A percentile compares a stretch with the other conserved stretches of the same genome.
Conservation (phyloP, 1,140 invertebrate genomes). For the Harpegnathos saltator region DNA sequence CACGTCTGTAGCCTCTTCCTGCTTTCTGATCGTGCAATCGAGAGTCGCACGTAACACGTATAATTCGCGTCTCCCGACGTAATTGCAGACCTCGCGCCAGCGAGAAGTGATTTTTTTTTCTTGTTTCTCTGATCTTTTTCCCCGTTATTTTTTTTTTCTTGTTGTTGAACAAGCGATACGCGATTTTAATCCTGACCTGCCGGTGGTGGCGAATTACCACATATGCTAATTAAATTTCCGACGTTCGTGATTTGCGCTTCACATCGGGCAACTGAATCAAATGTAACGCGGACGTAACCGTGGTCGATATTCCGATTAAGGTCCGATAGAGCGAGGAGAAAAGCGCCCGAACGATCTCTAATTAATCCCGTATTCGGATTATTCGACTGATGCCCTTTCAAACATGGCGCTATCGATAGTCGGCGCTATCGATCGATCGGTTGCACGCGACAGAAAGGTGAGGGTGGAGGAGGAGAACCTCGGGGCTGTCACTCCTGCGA, state of each 20-base stretch:
- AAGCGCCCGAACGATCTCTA: conserved; percentile 49
- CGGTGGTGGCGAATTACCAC: conserved; percentile 26
- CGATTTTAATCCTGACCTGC: background rate
- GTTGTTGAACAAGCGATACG: conserved; percentile 14
- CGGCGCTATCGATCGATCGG: conserved; percentile 30
- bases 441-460: too few species aligned
- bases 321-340: conserved; percentile 44
- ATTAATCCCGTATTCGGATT: conserved; percentile 63
- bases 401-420: conserved; percentile 24
- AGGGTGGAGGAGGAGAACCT: conserved; percentile 9
- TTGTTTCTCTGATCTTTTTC: too few species aligned
- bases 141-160: background rate
- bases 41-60: background rate
- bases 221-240: conserved; percentile 46
- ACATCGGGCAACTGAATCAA: conserved; percentile 12
- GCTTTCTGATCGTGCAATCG: background rate
- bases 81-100: background rate
- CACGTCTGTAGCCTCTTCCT: background rate
- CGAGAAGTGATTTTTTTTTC: background rate
- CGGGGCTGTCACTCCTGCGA: background rate
- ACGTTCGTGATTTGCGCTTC: conserved; percentile 28
- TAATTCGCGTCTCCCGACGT: conserved; percentile 4
- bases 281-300: background rate
- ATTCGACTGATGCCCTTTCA: conserved; percentile 27
- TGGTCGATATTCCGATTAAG: conserved; percentile 59